Conservation (phyloP, 2,797 vertebrate species). For the Chiroxiphia lanceolata region DNA sequence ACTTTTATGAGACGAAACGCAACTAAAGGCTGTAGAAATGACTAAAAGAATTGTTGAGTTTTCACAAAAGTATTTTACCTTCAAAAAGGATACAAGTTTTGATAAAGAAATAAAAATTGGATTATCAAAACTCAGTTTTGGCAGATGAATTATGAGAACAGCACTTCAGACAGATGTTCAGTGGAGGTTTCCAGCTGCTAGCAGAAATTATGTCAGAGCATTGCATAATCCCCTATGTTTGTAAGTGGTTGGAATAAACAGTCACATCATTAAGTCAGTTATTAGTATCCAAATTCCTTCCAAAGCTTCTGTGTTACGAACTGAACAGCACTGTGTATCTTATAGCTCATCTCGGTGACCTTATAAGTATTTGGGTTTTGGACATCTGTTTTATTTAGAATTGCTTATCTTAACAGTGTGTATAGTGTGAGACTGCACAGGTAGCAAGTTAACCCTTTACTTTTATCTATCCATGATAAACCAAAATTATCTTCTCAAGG, state of each 20-base stretch:
- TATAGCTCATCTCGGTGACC: constrained; percentile 29
- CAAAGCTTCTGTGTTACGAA: constrained; percentile 40
- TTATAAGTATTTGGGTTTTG: neutral
- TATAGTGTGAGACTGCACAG: neutral
- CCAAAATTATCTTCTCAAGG: neutral
- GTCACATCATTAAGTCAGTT: neutral
- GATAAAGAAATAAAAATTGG: constrained; percentile 14
- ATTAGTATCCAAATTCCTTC: constrained; percentile 7
- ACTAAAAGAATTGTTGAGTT: neutral
- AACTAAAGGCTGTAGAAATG: neutral
- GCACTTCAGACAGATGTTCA: constrained; percentile 48
- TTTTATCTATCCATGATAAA: neutral
- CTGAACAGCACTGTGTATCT: constrained; percentile 16
- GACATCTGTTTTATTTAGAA: constrained; percentile 23
- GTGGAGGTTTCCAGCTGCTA: constrained; percentile 41
- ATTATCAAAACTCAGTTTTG: constrained; percentile 21
- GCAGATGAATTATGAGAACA: constrained; percentile 47
- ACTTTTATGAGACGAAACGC: neutral
- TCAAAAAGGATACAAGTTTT: neutral
- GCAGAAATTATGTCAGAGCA: constrained; percentile 36
- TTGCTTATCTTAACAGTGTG: neutral
- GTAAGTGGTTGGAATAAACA: constrained; percentile 65
- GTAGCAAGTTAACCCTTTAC: neutral
- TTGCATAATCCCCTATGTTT: constrained; percentile 55
- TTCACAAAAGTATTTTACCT: neutral